Conservation (phyloP, 2,113 vertebrate genomes). For the Lipophrys pholis region DNA sequence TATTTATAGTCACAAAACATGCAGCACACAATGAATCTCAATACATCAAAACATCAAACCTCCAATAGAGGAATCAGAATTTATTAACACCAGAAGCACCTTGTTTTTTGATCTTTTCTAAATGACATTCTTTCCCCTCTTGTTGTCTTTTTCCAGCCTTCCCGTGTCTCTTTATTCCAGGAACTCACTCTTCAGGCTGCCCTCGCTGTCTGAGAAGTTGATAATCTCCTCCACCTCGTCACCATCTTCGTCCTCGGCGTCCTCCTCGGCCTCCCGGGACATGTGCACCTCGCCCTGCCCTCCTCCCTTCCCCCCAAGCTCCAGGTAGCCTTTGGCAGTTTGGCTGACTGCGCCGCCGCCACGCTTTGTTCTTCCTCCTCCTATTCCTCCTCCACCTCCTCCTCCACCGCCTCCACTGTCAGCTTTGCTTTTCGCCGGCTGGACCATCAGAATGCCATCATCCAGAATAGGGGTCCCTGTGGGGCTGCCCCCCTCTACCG, state of each 20-base stretch:
- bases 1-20: too few relatives aligned
- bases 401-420: constrained; percentile 7
- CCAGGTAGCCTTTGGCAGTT: constrained; percentile 68
- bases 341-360: constrained; percentile 10
- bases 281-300: constrained; percentile 36
- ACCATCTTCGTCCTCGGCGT: constrained; percentile 60
- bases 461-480: constrained; percentile 48
- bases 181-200: constrained; percentile 69
- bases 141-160: too few relatives aligned
- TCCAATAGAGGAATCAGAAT: too few relatives aligned
- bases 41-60: too few relatives aligned
- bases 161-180: constrained; percentile 46
- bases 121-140: too few relatives aligned
- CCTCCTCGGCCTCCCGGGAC: constrained; percentile 49
- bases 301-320: constrained; percentile 61
- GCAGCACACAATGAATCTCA: too few relatives aligned
- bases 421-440: constrained; percentile 49
- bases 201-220: constrained; percentile 66
- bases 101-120: too few relatives aligned
- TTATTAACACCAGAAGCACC: not conserved
- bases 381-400: not conserved
- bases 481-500: constrained; percentile 8
- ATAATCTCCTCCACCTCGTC: constrained; percentile 68
- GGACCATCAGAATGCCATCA: constrained; percentile 59
- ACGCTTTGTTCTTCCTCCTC: constrained; percentile 16